Percentiles rank a stretch among this genome's conserved stretches.
Evolutionary conservation across 1,140 invertebrate species (phyloP).

Genomic region (Brachionus asplanchnoidis): DNA sequence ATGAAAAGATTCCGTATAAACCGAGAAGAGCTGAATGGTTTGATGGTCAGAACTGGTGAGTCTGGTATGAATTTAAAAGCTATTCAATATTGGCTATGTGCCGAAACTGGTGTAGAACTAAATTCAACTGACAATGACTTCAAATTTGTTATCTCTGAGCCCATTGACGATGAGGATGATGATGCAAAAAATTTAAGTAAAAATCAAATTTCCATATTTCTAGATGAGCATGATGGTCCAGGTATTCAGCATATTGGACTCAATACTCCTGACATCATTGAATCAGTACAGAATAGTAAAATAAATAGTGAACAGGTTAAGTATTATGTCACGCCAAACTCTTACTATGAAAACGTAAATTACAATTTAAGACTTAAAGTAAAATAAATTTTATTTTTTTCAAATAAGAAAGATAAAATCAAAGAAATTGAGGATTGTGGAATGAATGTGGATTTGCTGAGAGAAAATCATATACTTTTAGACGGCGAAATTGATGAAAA

Average conservation of each 20-base stretch:
- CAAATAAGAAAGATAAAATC: constrained; percentile 28
- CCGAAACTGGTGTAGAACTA: constrained; percentile 56
- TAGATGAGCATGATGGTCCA: constrained; percentile 57
- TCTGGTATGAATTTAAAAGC: constrained; percentile 57
- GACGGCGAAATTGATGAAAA: constrained; percentile 54
- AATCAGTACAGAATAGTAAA: constrained; percentile 50
- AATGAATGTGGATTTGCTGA: not conserved
- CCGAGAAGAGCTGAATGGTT: constrained; percentile 50
- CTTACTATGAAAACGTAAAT: constrained; percentile 22
- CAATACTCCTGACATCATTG: constrained; percentile 53
- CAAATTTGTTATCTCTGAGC: constrained; percentile 60
- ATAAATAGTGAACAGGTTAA: constrained; percentile 46
- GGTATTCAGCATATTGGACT: constrained; percentile 61
- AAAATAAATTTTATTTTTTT: not conserved
- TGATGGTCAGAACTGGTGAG: constrained; percentile 43
- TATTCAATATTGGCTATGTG: constrained; percentile 61
- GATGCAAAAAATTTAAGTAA: constrained; percentile 46
- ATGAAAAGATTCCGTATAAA: constrained; percentile 60
- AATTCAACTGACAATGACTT: constrained; percentile 45
- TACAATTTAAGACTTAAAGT: not conserved
- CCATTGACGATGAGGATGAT: constrained; percentile 51
- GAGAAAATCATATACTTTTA: constrained; percentile 54
- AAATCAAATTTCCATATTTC: constrained; percentile 58
- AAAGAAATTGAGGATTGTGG: constrained; percentile 35
- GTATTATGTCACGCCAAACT: constrained; percentile 7